Conservation (phyloP, 2,113 vertebrate species). For the Lycaon pictus region DNA sequence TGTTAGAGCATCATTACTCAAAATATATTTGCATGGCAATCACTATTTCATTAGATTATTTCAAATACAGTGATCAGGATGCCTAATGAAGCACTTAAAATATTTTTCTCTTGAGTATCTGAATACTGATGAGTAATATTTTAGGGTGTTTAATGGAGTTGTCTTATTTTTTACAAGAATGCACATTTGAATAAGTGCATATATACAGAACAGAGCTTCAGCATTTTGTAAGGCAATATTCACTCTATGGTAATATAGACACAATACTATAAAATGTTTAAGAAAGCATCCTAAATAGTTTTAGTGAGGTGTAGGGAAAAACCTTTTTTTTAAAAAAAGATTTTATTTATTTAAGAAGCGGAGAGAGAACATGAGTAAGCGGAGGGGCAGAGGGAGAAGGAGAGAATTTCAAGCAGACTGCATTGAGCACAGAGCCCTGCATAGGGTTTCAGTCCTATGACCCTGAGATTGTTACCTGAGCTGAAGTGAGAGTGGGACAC, state of each 20-base stretch:
- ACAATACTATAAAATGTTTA: neutral
- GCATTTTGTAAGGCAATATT: neutral
- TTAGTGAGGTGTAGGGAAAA: accelerated
- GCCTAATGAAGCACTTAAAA: neutral
- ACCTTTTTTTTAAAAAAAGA: neutral
- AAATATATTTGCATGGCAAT: neutral
- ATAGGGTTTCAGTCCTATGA: neutral
- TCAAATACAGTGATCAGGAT: neutral
- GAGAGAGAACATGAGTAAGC: neutral
- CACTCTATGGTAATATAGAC: neutral
- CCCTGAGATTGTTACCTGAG: neutral
- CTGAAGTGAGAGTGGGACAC: neutral
- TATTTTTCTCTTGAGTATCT: conserved; percentile 3
- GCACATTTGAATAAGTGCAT: neutral
- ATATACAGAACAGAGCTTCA: neutral
- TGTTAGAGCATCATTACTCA: neutral
- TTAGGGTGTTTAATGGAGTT: neutral
- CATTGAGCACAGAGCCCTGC: neutral
- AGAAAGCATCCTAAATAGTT: neutral
- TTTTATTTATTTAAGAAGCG: neutral
- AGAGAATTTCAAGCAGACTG: neutral
- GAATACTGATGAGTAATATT: neutral
- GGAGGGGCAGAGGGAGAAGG: neutral
- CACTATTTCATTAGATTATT: neutral
- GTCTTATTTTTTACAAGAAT: neutral